These are phyloP conservation scores for Nephrotoma guestfalica DNA, from an alignment of 2,888 invertebrate species.

Conservation along the genomic window DNA sequence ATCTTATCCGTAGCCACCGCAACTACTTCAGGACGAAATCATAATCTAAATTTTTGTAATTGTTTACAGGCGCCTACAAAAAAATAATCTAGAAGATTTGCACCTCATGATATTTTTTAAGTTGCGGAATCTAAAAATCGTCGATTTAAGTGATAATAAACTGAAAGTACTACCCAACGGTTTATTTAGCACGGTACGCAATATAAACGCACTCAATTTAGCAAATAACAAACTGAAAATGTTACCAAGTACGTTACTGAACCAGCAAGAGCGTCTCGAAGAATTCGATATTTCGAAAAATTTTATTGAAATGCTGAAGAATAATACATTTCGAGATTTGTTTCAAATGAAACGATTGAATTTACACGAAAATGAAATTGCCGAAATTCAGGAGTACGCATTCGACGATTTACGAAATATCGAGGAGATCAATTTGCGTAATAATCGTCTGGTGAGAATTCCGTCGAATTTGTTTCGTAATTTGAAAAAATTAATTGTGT, in stretches of 20 bases:
- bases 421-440: slow-evolving; percentile 31
- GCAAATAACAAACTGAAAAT: slow-evolving; percentile 32
- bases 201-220: slow-evolving; percentile 27
- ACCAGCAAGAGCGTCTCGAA: slow-evolving; percentile 38
- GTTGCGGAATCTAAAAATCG: slow-evolving; percentile 40
- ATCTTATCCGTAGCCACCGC: slow-evolving; percentile 17
- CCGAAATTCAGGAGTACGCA: slow-evolving; percentile 18
- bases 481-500: slow-evolving; percentile 20
- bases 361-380: slow-evolving; percentile 45
- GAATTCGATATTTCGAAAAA: slow-evolving; percentile 53
- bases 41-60: not conserved
- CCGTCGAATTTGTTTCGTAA: slow-evolving; percentile 25
- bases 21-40: not conserved
- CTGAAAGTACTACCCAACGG: slow-evolving; percentile 36
- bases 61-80: slow-evolving; percentile 39
- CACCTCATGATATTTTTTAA: slow-evolving; percentile 35
- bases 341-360: slow-evolving; percentile 39
- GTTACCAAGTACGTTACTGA: slow-evolving; percentile 36
- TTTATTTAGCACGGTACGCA: slow-evolving; percentile 35
- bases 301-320: slow-evolving; percentile 36
- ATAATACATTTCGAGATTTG: slow-evolving; percentile 36
- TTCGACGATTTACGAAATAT: slow-evolving; percentile 23
- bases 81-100: slow-evolving; percentile 41
- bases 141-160: slow-evolving; percentile 46
- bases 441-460: slow-evolving; percentile 32